Evolutionary conservation across 2,888 invertebrate genomes (phyloP).

Genomic region (Drosophila peninsularis): DNA sequence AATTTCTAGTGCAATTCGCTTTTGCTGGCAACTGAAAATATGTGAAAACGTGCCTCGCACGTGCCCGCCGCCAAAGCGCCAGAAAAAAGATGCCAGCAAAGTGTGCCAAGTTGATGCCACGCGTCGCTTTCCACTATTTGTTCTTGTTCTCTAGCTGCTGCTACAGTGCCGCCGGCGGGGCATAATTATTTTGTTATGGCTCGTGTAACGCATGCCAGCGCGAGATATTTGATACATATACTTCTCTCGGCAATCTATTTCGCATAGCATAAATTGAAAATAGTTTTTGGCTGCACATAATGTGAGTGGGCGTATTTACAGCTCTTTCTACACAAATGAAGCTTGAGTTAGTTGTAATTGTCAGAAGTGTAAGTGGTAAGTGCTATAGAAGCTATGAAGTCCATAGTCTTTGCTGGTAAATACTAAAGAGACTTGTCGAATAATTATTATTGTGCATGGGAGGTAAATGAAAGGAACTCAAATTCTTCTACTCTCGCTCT

Average conservation of each 20-base stretch:
- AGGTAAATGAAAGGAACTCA: neutral
- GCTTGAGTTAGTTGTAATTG: neutral
- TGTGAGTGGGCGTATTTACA: neutral
- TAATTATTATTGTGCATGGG: neutral
- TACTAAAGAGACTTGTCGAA: neutral
- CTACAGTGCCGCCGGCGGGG: slow-evolving; percentile 9
- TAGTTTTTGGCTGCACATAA: neutral
- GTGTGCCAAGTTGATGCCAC: slow-evolving; percentile 74
- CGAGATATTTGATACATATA: slow-evolving; percentile 4
- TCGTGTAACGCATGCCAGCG: slow-evolving; percentile 8
- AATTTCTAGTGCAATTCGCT: slow-evolving; percentile 44
- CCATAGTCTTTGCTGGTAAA: neutral
- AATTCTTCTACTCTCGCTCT: neutral
- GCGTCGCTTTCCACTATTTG: slow-evolving; percentile 19
- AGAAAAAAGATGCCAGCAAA: slow-evolving; percentile 32
- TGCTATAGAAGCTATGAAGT: neutral
- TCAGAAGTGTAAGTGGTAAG: neutral
- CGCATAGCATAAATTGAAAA: slow-evolving; percentile 5
- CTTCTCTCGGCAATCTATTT: neutral
- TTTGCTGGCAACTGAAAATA: slow-evolving; percentile 44
- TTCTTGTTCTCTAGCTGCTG: neutral
- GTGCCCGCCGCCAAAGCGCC: slow-evolving; percentile 23
- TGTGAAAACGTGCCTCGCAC: slow-evolving; percentile 64
- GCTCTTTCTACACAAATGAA: no score
- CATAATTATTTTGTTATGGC: slow-evolving; percentile 5